Base-by-base conservation (phyloP, 2,797 vertebrate genomes). In the Lophotriccus pileatus region DNA sequence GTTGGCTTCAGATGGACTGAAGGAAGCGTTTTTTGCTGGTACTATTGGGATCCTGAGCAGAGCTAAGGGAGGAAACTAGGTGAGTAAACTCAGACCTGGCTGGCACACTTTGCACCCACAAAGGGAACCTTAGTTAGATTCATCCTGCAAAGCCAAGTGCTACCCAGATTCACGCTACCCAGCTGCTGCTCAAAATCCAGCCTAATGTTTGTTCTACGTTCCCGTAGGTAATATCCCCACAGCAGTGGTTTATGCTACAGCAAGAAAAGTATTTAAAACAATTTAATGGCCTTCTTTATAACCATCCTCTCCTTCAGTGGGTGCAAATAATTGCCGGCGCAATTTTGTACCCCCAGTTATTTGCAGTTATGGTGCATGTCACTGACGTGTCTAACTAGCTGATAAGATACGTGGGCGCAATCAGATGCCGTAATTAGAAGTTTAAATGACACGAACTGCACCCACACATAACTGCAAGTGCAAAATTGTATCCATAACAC, bases 391-490 rank as follows among this genome's bases (percentile, higher is more conserved):
- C 94, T 96, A 93, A 96, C 92, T 92, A 82, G 90, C 78, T 95
- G 96, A 92, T 95, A 95, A 95, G 94, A 95, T 80, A 50, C 30
- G 93, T 97, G 95, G 96, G 96, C 62, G 93, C 78, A 77, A 96
- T 94, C 96, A 95, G 92, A 96, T 92, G 92, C 94, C 2, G 30
- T 94, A 97, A 97, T 96, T 97, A 93, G 93, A 95, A 96, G 96
- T 95, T 93, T 95, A 95, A 94, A 91, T 95, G 95, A 97, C 93
- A 95, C 64, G 84, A 96, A 97, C 94, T 95, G 92, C 90, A 92
- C 95, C 96, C 94, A 97, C 95, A 95, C 95, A 58, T 67, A 95
- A 92, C 89, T 87, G 72, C 79, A 89, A 94, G 93, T 77, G 86
- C 86, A 96, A 95, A 94, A 95, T 36, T 84, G 64, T 89, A 96